Base-by-base conservation (phyloP, 2,113 vertebrate genomes). In the Stegostoma tigrinum region DNA sequence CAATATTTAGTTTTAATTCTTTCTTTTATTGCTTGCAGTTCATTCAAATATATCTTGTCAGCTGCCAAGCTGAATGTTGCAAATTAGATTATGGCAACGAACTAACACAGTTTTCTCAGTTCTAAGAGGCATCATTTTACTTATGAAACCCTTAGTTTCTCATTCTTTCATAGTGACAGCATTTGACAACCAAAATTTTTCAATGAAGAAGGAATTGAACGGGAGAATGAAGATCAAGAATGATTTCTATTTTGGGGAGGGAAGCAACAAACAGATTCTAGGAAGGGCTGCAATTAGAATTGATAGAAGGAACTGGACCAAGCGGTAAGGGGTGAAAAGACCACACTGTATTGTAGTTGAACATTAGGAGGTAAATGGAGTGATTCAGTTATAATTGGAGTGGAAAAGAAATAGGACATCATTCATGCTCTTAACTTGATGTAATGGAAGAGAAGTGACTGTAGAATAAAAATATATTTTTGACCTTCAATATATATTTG, bases 1-100 rank as follows among this genome's bases (percentile, higher is more conserved):
- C 19, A 38, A 52, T 17, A 70, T 94, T 70, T 42, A 95, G 24
- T 48, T 95, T 52, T 72, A 95, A 72, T 95, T 27, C 21, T 95
- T 72, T 75, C 23, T 75, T 38, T 95, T 48, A 94, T 70, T 30
- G 66, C 21, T 38, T 45, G 67, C 21, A 52, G 67, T 24, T 48
- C 30, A 95, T 95, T 95, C 42, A 72, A 52, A 95, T 95, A 70
- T 75, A 48, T 34, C 68, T 95, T 95, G 93, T 72, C 68, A 72
- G 24, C 8, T 95, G 42, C 42, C 45, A 27, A 52, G 42, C 67
- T 27, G 93, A 94, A 70, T 68, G 45, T 23, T 45, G 67, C 42
- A 70, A 68, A 45, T 70, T 24, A 94, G 66, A 70, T 70, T 94
- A 38, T 94, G 67, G 4, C 12, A 75, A 72, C 75, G 72, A 52